phyloP scores from a whole-genome alignment of 1,140 invertebrate species.

The Tribolium madens region DNA sequence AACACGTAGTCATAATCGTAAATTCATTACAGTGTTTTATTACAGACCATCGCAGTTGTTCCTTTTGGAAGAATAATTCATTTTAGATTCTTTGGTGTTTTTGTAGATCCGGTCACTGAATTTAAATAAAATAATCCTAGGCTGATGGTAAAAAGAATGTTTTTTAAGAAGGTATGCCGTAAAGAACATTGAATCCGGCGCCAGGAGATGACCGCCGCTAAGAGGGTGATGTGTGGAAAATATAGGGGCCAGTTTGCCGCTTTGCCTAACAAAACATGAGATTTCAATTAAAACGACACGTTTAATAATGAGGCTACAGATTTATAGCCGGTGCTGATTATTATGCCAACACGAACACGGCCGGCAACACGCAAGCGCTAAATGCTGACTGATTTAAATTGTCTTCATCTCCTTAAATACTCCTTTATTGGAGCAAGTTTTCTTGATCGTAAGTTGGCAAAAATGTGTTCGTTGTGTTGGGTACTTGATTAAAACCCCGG shows the following conservation, averaged over 20 bases:
- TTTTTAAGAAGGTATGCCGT: conserved; percentile 27
- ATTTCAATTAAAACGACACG: conserved; percentile 63
- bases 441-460: neutral
- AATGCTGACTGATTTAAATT: conserved; percentile 45
- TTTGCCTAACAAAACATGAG: conserved; percentile 60
- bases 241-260: conserved; percentile 50
- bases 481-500: too few relatives aligned
- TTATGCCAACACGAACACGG: conserved; percentile 54
- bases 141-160: conserved; percentile 22
- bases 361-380: conserved; percentile 49
- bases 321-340: conserved; percentile 60
- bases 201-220: conserved; percentile 36
- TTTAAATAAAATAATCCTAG: conserved; percentile 5
- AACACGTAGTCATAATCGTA: conserved; percentile 12
- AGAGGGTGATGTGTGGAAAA: conserved; percentile 37
- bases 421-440: neutral
- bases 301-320: conserved; percentile 61
- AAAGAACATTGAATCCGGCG: conserved; percentile 41
- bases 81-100: too few relatives aligned
- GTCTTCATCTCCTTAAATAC: conserved; percentile 18
- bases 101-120: neutral
- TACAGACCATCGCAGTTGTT: neutral
- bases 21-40: conserved; percentile 35
- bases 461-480: too few relatives aligned
- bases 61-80: neutral